These are phyloP conservation scores for Emydura subglobosa DNA, from an alignment of 2,113 vertebrate genomes.

Conservation along the genomic window DNA sequence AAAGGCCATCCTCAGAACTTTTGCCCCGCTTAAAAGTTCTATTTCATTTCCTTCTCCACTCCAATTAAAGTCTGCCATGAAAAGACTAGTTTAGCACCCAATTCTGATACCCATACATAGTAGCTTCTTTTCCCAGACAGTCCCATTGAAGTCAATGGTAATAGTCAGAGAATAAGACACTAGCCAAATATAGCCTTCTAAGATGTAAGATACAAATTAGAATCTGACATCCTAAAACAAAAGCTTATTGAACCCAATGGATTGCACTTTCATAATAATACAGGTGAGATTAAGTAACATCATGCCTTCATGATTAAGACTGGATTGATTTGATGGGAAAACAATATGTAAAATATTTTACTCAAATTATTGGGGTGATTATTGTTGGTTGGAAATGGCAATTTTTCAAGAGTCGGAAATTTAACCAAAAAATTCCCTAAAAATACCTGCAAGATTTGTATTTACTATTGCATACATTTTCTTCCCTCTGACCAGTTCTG, in stretches of 20 bases:
- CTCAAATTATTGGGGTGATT: not conserved
- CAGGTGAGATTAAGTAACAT: not conserved
- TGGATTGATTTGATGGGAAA: not conserved
- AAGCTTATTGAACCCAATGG: not conserved
- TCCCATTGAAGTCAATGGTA: not conserved
- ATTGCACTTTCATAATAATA: not conserved
- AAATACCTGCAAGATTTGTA: not conserved
- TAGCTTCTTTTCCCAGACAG: not conserved
- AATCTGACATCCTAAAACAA: not conserved
- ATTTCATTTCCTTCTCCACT: not conserved
- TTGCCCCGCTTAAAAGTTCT: not conserved
- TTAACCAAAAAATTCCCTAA: not conserved
- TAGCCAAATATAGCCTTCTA: not conserved
- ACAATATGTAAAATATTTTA: not conserved
- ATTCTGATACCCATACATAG: not conserved
- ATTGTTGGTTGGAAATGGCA: not conserved
- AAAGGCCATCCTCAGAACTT: not conserved
- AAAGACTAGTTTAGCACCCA: not conserved
- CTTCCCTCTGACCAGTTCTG: not conserved
- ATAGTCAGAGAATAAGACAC: not conserved
- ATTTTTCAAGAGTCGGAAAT: not conserved
- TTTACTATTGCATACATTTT: not conserved
- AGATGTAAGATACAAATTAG: not conserved
- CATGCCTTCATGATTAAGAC: not conserved
- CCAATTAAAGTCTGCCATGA: not conserved